Evolutionary conservation across 2,888 invertebrate genomes (phyloP).

Genomic region (Zootermopsis nevadensis): DNA sequence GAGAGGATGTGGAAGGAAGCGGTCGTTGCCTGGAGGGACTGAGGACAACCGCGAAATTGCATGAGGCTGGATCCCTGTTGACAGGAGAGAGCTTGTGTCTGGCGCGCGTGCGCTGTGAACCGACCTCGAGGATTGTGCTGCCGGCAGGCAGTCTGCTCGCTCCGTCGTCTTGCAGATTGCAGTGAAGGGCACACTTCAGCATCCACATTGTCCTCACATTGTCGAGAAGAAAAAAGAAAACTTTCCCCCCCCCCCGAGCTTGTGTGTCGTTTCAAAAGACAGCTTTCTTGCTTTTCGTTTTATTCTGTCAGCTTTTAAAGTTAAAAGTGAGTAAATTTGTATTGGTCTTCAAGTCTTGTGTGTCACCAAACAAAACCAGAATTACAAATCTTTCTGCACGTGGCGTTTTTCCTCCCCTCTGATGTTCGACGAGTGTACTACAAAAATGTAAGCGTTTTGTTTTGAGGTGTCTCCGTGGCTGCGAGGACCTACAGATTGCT

Average conservation of each 20-base stretch:
- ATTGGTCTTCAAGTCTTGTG: neutral
- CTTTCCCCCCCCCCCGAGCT: neutral
- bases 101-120: neutral
- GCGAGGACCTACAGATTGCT: too few species aligned
- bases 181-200: neutral
- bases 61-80: too few species aligned
- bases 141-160: conserved; percentile 11
- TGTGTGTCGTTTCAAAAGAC: conserved; percentile 1
- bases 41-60: too few species aligned
- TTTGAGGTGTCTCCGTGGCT: too few species aligned
- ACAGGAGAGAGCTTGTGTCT: too few species aligned
- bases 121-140: neutral
- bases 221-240: neutral
- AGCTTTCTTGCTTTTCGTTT: neutral
- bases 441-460: too few species aligned
- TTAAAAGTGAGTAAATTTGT: conserved; percentile 8
- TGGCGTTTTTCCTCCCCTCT: neutral
- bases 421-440: neutral
- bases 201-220: conserved; percentile 3
- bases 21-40: too few species aligned
- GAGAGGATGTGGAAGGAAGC: too few species aligned
- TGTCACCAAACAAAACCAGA: neutral
- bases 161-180: neutral
- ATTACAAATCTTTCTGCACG: neutral
- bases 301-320: conserved; percentile 21